Percentiles rank a stretch among this genome's conserved stretches.
phyloP scores from a whole-genome alignment of 2,888 invertebrate genomes.

The Dysmachus trigonus region DNA sequence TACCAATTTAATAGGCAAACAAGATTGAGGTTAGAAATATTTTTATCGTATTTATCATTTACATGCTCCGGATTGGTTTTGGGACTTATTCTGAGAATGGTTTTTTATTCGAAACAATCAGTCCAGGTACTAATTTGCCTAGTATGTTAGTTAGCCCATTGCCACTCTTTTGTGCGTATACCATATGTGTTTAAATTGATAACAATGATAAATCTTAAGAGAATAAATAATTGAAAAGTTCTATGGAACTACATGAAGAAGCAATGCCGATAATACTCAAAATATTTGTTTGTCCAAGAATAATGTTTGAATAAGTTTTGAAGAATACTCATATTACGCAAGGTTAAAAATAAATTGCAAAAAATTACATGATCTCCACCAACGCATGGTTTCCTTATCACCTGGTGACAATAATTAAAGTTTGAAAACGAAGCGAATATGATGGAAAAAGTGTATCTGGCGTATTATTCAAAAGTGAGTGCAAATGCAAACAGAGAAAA shows the following conservation, averaged over 20 bases:
- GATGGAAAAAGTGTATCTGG: not conserved
- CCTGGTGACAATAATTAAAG: not conserved
- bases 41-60: no score
- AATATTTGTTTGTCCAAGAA: not conserved
- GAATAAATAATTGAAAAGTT: not conserved
- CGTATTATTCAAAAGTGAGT: not conserved
- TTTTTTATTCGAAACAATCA: no score
- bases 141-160: no score
- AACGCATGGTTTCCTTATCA: not conserved
- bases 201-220: not conserved
- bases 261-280: not conserved
- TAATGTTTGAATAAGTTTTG: not conserved
- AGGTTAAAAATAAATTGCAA: not conserved
- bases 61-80: no score
- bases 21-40: no score
- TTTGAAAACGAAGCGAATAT: not conserved
- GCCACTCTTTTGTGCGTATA: no score
- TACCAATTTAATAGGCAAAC: no score
- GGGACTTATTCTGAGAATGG: no score
- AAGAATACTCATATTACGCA: not conserved
- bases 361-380: not conserved
- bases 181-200: no score
- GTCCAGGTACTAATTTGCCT: no score
- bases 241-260: not conserved
- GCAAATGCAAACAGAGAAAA: not conserved